Conservation (phyloP, 2,797 vertebrate genomes). For the Triplophysa bombifrons region DNA sequence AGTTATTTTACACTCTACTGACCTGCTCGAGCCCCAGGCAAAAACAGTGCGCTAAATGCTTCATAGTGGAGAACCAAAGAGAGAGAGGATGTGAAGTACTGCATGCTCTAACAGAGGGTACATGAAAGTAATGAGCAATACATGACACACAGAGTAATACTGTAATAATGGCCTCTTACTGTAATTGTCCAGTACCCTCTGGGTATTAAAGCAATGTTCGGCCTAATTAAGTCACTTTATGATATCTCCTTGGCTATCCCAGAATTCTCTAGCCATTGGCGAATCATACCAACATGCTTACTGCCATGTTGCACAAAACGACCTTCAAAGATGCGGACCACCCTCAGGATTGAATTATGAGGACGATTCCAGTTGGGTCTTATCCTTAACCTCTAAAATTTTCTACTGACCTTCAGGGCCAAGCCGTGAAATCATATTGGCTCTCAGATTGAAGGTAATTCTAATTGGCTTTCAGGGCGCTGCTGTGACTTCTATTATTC, state of each 20-base stretch:
- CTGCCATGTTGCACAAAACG: not conserved
- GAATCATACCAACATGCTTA: not conserved
- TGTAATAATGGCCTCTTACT: slow-evolving; percentile 33
- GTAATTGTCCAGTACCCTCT: slow-evolving; percentile 28
- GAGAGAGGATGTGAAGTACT: slow-evolving; percentile 14
- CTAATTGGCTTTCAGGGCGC: not conserved
- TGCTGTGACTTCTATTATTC: slow-evolving; percentile 32
- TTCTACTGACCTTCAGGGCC: slow-evolving; percentile 11
- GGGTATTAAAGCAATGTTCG: slow-evolving; percentile 25
- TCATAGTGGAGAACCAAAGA: slow-evolving; percentile 43
- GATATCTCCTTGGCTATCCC: slow-evolving; percentile 32
- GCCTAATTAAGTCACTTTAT: slow-evolving; percentile 40
- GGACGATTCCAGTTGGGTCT: not conserved
- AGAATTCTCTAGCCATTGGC: slow-evolving; percentile 11
- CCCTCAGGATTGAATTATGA: not conserved
- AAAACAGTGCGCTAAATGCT: slow-evolving; percentile 28
- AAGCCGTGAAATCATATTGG: slow-evolving; percentile 24
- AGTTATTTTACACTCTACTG: slow-evolving; percentile 46
- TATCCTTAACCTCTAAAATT: slow-evolving; percentile 8
- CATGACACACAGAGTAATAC: slow-evolving; percentile 16
- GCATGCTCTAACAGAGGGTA: slow-evolving; percentile 11
- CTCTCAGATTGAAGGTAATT: slow-evolving; percentile 22
- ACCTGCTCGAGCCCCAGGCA: slow-evolving; percentile 55
- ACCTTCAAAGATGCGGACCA: not conserved
- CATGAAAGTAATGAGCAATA: slow-evolving; percentile 37